Conservation (phyloP, 2,888 invertebrate genomes). For the Heliconius charithonia region DNA sequence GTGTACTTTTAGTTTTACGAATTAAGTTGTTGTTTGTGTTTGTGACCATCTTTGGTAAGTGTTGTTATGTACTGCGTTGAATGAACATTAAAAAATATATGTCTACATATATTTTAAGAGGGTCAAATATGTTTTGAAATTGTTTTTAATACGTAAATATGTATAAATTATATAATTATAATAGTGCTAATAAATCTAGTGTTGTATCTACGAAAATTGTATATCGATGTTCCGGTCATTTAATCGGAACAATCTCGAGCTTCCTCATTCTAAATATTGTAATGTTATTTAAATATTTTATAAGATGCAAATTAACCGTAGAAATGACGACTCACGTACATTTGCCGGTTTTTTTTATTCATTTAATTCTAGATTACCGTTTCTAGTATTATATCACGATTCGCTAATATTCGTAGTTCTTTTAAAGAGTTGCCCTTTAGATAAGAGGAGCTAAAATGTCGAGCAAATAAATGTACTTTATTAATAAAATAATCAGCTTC, state of each 20-base stretch:
- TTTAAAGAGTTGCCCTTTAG: conserved; percentile 32
- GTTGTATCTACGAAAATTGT: neutral
- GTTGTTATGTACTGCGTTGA: neutral
- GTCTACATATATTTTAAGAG: neutral
- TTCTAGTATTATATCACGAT: conserved; percentile 65
- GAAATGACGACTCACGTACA: conserved; percentile 2
- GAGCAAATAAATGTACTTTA: neutral
- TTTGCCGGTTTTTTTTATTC: conserved; percentile 10
- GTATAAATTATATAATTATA: conserved; percentile 4
- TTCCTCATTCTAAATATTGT: conserved; percentile 25
- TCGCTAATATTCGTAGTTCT: conserved; percentile 65
- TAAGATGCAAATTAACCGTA: conserved; percentile 18
- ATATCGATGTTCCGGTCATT: neutral
- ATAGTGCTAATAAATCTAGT: conserved; percentile 11
- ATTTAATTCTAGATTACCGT: conserved; percentile 31
- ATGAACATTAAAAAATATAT: neutral
- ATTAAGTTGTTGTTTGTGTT: conserved; percentile 11
- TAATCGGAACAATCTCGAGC: conserved; percentile 19
- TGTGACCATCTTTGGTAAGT: conserved; percentile 13
- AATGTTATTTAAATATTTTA: conserved; percentile 3
- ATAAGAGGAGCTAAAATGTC: neutral
- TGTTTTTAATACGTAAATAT: neutral
- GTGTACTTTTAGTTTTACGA: conserved; percentile 18
- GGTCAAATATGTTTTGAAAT: neutral
- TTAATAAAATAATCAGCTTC: neutral